A percentile compares a stretch with the other conserved stretches of the same genome.
These are phyloP conservation scores for Austrofundulus limnaeus DNA, from an alignment of 2,113 vertebrate genomes.

Conservation along the genomic window DNA sequence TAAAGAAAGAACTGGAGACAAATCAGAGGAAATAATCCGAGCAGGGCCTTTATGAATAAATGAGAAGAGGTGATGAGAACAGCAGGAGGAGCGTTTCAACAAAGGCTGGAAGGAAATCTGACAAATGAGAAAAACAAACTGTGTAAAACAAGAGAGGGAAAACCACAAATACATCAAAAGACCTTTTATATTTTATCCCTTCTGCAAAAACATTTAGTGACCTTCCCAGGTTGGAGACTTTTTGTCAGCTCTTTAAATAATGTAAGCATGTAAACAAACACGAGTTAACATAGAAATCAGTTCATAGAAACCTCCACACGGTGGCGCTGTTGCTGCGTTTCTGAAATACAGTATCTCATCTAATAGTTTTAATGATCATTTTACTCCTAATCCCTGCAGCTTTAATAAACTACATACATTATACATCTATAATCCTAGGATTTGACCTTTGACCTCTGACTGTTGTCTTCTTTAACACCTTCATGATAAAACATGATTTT, in stretches of 20 bases:
- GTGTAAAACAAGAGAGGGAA: neutral
- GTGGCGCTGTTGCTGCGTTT: conserved; percentile 34
- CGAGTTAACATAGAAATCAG: too few relatives aligned
- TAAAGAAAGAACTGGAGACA: neutral
- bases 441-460: conserved; percentile 50
- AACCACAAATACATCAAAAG: neutral
- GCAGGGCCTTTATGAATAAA: neutral
- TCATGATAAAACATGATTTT: conserved; percentile 21
- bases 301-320: conserved; percentile 37
- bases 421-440: conserved; percentile 22
- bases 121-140: neutral
- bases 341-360: neutral
- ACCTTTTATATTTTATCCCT: neutral
- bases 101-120: neutral
- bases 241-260: too few relatives aligned
- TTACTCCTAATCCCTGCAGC: neutral
- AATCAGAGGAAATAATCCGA: neutral
- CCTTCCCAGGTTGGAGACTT: too few relatives aligned
- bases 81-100: neutral
- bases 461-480: conserved; percentile 26
- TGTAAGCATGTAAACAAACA: too few relatives aligned
- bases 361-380: conserved; percentile 5
- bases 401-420: neutral
- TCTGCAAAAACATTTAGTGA: too few relatives aligned
- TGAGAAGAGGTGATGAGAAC: neutral